Evolutionary conservation across 2,797 vertebrate genomes (phyloP).

Genomic region (Lepus oiostolus): DNA sequence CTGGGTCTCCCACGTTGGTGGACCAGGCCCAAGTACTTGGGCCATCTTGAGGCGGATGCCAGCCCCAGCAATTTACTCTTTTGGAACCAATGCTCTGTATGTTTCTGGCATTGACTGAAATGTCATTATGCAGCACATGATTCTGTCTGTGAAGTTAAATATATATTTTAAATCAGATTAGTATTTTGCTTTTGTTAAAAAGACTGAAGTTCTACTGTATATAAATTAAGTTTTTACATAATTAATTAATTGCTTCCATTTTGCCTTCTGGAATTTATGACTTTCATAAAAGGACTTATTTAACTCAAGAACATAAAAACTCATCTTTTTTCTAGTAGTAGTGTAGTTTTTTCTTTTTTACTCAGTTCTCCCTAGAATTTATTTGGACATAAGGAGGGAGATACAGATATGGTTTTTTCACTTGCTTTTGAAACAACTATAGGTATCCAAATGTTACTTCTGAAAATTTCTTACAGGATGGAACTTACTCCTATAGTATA

Average conservation of each 20-base stretch:
- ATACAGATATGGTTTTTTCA: not conserved
- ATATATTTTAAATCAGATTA: not conserved
- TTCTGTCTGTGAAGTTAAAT: not conserved
- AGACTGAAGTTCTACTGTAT: not conserved
- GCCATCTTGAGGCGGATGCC: no score
- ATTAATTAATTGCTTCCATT: not conserved
- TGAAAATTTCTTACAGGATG: not conserved
- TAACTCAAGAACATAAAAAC: not conserved
- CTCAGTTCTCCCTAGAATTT: not conserved
- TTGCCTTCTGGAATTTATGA: not conserved
- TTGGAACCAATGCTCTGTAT: no score
- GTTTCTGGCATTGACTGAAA: no score
- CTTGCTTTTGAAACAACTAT: not conserved
- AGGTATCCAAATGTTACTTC: not conserved
- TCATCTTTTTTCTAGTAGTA: not conserved
- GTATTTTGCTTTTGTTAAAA: slow-evolving; percentile 14
- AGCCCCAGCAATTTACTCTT: no score
- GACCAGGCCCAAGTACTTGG: no score
- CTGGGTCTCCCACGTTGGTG: no score
- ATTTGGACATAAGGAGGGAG: not conserved
- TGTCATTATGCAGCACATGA: no score
- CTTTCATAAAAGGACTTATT: not conserved
- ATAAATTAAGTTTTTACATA: slow-evolving; percentile 17
- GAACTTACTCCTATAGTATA: not conserved
- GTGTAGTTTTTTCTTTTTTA: not conserved